These are phyloP conservation scores for Cheilosia variabilis DNA, from an alignment of 2,888 invertebrate species.

Conservation along the genomic window DNA sequence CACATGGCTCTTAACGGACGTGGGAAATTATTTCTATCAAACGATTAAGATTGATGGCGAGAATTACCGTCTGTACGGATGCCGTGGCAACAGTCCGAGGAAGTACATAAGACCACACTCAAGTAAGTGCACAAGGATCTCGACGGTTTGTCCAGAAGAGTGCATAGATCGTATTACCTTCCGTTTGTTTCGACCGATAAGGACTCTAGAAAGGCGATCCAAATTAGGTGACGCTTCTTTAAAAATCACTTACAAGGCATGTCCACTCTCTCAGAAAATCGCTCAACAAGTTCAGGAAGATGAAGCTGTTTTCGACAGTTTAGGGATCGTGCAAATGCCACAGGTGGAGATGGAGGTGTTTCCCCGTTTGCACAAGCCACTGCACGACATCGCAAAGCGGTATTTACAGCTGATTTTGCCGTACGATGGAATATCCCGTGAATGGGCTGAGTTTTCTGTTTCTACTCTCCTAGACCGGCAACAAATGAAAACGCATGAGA, in stretches of 20 bases:
- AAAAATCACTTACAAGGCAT: slow-evolving; percentile 79
- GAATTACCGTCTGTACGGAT: slow-evolving; percentile 80
- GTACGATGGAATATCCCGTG: slow-evolving; percentile 81
- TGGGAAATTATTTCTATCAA: slow-evolving; percentile 82
- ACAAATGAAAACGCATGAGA: slow-evolving; percentile 10
- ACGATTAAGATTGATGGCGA: slow-evolving; percentile 79
- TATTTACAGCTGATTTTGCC: slow-evolving; percentile 82
- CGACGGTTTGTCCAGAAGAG: slow-evolving; percentile 44
- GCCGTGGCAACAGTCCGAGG: slow-evolving; percentile 80
- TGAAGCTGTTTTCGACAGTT: slow-evolving; percentile 80
- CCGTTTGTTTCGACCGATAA: slow-evolving; percentile 77
- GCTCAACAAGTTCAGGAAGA: slow-evolving; percentile 79
- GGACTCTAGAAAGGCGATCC: slow-evolving; percentile 75
- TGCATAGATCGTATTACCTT: slow-evolving; percentile 78
- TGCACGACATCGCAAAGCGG: slow-evolving; percentile 81
- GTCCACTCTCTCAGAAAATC: slow-evolving; percentile 82
- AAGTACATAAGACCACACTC: slow-evolving; percentile 79
- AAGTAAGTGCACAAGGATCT: slow-evolving; percentile 66
- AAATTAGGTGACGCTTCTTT: slow-evolving; percentile 78
- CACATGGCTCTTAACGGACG: slow-evolving; percentile 81
- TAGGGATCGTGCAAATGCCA: slow-evolving; percentile 82
- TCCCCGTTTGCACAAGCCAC: slow-evolving; percentile 80
- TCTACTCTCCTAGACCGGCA: slow-evolving; percentile 79
- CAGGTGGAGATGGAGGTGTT: slow-evolving; percentile 81
- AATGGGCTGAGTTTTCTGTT: slow-evolving; percentile 83